Conservation (phyloP, 2,113 vertebrate genomes). For the Pimephales promelas region DNA sequence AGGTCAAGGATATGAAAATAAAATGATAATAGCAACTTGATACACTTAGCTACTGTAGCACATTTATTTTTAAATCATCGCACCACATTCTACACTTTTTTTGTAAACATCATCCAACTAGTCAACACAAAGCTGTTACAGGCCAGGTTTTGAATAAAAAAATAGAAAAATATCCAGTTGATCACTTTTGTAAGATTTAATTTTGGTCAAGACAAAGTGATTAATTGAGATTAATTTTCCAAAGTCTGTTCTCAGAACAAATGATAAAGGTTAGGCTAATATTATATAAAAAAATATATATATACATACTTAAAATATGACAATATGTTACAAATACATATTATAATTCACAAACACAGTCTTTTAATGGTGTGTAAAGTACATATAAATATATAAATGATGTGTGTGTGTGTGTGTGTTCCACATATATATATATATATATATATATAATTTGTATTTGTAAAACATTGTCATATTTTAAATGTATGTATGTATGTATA, state of each 20-base stretch:
- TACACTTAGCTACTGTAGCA: background rate
- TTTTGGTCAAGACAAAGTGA: background rate
- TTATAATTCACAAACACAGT: background rate
- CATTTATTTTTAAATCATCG: background rate
- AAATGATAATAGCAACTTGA: background rate
- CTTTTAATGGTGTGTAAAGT: background rate
- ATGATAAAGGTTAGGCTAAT: background rate
- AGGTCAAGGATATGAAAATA: too few species aligned
- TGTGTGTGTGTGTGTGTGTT: too few species aligned
- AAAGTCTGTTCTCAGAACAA: background rate
- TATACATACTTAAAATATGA: background rate
- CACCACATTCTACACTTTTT: background rate
- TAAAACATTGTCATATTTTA: too few species aligned
- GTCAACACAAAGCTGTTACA: background rate
- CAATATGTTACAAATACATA: background rate
- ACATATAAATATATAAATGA: background rate
- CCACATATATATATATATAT: too few species aligned
- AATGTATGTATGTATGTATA: too few species aligned
- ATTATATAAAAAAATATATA: background rate
- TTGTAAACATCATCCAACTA: background rate
- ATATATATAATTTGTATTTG: background rate
- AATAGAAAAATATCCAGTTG: background rate
- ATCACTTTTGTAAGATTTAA: background rate
- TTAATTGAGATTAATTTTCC: too few species aligned
- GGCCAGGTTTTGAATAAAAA: background rate